Evolutionary conservation across 2,888 invertebrate genomes (phyloP).

Genomic region (Temnothorax unifasciatus): DNA sequence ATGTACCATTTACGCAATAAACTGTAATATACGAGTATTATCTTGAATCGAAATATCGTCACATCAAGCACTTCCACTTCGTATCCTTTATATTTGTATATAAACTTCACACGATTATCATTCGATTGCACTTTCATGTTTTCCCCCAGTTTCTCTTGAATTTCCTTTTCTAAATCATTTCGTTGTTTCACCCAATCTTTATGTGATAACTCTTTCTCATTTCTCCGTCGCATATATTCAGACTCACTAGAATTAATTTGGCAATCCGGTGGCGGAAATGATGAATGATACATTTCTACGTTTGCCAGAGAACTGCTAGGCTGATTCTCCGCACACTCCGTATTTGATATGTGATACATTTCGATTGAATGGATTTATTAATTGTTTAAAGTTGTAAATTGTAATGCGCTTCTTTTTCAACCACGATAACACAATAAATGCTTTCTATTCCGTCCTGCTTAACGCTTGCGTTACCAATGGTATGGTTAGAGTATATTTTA

Average conservation of each 20-base stretch:
- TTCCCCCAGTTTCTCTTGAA: constrained; percentile 34
- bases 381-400: background rate
- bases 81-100: constrained; percentile 44
- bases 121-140: constrained; percentile 48
- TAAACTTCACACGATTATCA: constrained; percentile 49
- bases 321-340: constrained; percentile 38
- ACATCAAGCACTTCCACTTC: background rate
- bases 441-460: background rate
- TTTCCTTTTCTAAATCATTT: background rate
- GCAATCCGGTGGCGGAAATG: background rate
- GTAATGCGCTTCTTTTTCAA: background rate
- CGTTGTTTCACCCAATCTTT: constrained; percentile 51
- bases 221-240: constrained; percentile 34
- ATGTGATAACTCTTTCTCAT: constrained; percentile 21
- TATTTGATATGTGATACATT: constrained; percentile 49
- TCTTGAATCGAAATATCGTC: constrained; percentile 56
- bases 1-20: constrained; percentile 66
- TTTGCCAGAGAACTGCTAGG: constrained; percentile 54
- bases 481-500: background rate
- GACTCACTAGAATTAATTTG: constrained; percentile 39
- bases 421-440: background rate
- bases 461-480: background rate
- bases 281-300: background rate
- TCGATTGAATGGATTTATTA: constrained; percentile 33
- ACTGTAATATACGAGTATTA: constrained; percentile 56